Base-by-base conservation (phyloP, 2,113 vertebrate species). In the Oceanites oceanicus region DNA sequence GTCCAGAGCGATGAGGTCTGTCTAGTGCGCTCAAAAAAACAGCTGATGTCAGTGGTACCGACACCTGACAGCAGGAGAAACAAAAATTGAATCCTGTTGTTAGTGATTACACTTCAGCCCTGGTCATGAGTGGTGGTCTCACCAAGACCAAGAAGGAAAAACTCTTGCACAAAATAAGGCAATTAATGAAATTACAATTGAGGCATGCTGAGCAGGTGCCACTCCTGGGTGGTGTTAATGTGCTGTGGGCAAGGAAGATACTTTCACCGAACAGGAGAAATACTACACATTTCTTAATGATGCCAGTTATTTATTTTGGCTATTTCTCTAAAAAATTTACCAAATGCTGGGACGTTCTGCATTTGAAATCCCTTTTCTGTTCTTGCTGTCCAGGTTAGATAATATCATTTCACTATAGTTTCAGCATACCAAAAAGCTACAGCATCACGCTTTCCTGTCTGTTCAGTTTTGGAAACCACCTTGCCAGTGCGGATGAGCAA, bases 381-480 rank as follows among this genome's bases (percentile, higher is more conserved):
- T 73, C 36, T 26, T 34, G 32, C 29, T 70, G 15, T 32, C 75
- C 17, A 20, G 25, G 27, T 85, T 68, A 79, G 27, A 17, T 56
- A 45, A 32, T 11, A 8, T n/a, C 19, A n/a, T 30, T 72, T 86
- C 22, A 38, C 29, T 67, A 1, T 11, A 32, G 58, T 76, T 92
- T 70, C 50, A 67, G 61, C 16, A 3, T 36, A 42, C 25, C 58
- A 66, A 30, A 76, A 86, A 71, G 19, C 66, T 92, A 34, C 32
- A 53, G 45, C 49, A 23, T 75, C 38, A 3, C 7, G 12, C 53
- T 71, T 84, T 65, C 32, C 56, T 86, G 19, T 59, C 61, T 70
- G 45, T 45, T 87, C 42, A 18, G 26, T 49, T 77, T 67, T 73
- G 71, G 81, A 96, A 88, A 90, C 62, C 77, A 83, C 59, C 67